Percentiles rank a stretch among this genome's conserved stretches.
phyloP scores from a whole-genome alignment of 2,113 vertebrate species.

The Callionymus lyra region DNA sequence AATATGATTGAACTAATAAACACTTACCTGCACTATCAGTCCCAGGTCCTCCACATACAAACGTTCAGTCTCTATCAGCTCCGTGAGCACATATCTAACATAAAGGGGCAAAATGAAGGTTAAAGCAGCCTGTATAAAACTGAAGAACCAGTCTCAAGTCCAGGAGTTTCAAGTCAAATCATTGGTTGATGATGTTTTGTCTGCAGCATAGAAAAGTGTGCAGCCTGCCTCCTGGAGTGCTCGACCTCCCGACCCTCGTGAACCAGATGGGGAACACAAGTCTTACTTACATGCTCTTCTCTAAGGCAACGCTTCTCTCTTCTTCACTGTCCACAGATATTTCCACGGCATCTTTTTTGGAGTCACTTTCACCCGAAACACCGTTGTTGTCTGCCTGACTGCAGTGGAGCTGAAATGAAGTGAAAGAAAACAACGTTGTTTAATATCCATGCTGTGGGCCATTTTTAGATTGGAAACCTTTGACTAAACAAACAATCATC shows the following conservation, averaged over 20 bases:
- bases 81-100: constrained; percentile 78
- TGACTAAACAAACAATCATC: too few relatives aligned
- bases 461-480: too few relatives aligned
- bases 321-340: constrained; percentile 67
- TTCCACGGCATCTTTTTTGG: constrained; percentile 46
- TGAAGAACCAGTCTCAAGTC: too few relatives aligned
- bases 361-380: constrained; percentile 36
- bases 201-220: not conserved
- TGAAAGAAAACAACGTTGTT: not conserved
- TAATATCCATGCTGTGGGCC: too few relatives aligned
- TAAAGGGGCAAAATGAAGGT: not conserved
- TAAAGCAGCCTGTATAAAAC: too few relatives aligned
- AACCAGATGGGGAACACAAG: too few relatives aligned
- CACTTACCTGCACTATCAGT: constrained; percentile 77
- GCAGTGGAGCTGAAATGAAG: constrained; percentile 44
- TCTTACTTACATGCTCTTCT: constrained; percentile 79
- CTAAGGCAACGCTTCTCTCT: constrained; percentile 68
- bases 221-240: not conserved
- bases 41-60: constrained; percentile 82
- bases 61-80: constrained; percentile 81
- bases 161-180: not conserved
- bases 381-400: constrained; percentile 32
- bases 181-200: not conserved
- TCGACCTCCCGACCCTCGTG: too few relatives aligned
- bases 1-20: too few relatives aligned